Base-by-base conservation (phyloP, 2,797 vertebrate species). In the Clarias fuscus region DNA sequence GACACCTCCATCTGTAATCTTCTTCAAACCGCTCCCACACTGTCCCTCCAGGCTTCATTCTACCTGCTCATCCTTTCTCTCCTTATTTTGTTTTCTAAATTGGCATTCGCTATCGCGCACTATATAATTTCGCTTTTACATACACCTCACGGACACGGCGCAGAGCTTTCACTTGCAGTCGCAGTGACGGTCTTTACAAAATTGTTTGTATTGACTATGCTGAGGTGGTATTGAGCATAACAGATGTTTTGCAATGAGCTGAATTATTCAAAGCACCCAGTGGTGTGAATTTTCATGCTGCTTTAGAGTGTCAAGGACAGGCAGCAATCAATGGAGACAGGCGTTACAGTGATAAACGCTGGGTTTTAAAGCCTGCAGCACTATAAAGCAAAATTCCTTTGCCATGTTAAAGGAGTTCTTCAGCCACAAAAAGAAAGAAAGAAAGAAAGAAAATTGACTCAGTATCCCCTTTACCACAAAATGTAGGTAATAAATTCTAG, bases 251-350 rank as follows among this genome's bases (percentile, higher is more conserved):
- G 87, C 92, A 93, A 93, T 91, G 86, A 90, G 90, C 84, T 96
- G 92, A 96, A 95, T 96, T 95, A 96, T 96, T 96, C 93, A 95
- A 90, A 88, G 62, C 91, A 94, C 95, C 94, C 94, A 92, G 94
- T 94, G 89, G 87, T 85, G 87, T 86, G 86, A 81, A 88, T 89
- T 83, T 87, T 71, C 48, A 82, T 71, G 59, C 80, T 15, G 68
- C 67, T 88, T 70, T 43, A 80, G 85, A 70, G 71, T 33, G 33
- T 59, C 5, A 3, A 87, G 65, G 33, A 83, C 27, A 77, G 81
- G 56, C 78, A 33, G 37, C 70, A 71, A 89, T 88, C 87, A 72
- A 89, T 90, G 67, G 70, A 78, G 73, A 88, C 77, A 71, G 68
- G 73, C 40, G 20, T 85, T 84, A 80, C 24, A 84, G 87, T 86